Evolutionary conservation across 1,140 invertebrate species (phyloP).

Genomic region (Drosophila pandora): DNA sequence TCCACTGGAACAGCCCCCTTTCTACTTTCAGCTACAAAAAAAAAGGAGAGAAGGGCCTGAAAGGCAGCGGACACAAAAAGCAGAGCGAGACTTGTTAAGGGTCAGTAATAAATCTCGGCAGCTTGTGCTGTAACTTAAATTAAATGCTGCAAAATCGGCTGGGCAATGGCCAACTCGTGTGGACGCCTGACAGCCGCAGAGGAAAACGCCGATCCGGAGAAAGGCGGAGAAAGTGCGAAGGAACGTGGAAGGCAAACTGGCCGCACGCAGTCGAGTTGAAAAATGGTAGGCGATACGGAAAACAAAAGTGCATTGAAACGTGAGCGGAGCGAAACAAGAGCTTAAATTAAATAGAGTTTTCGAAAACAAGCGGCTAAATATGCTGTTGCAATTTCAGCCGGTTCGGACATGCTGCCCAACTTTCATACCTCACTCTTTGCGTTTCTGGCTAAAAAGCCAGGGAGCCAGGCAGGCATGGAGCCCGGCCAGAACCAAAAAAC

Average conservation of each 20-base stretch:
- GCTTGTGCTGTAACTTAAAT: constrained; percentile 80
- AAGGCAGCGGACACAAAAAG: constrained; percentile 30
- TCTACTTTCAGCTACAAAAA: constrained; percentile 18
- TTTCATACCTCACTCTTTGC: constrained; percentile 39
- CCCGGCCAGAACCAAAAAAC: constrained; percentile 20
- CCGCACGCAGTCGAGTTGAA: constrained; percentile 64
- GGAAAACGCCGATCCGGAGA: constrained; percentile 7
- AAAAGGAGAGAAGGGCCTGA: constrained; percentile 6
- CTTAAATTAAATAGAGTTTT: constrained; percentile 77
- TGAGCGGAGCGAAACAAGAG: constrained; percentile 39
- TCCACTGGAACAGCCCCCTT: constrained; percentile 17
- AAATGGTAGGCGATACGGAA: constrained; percentile 56
- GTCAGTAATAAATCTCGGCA: constrained; percentile 79
- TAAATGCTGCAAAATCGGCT: constrained; percentile 80
- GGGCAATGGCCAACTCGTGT: constrained; percentile 46
- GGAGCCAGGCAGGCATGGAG: constrained; percentile 34
- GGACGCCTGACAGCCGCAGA: constrained; percentile 30
- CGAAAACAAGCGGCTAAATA: constrained; percentile 76
- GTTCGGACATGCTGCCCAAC: constrained; percentile 18
- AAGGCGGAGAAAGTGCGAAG: constrained; percentile 14
- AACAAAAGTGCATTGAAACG: constrained; percentile 57
- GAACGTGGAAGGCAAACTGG: constrained; percentile 29
- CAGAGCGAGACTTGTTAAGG: constrained; percentile 71
- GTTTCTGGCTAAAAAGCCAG: constrained; percentile 37
- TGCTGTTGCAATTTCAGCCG: constrained; percentile 49